Percentiles rank a stretch among this genome's conserved stretches.
Evolutionary conservation across 2,113 vertebrate species (phyloP).

Genomic region (Riparia riparia): DNA sequence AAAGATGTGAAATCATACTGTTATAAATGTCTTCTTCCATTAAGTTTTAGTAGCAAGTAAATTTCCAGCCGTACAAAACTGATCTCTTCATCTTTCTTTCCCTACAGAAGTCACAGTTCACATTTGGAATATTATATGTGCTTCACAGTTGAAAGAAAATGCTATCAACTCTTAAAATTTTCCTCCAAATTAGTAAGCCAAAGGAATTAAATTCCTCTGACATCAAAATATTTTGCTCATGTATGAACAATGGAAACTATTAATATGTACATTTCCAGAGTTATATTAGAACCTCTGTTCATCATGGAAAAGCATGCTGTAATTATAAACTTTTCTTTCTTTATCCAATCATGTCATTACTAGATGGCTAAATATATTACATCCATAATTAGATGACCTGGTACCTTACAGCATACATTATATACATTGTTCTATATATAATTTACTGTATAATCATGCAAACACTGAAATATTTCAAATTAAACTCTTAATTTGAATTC

Average conservation of each 20-base stretch:
- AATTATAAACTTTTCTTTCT: not conserved
- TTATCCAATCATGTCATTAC: not conserved
- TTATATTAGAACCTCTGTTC: not conserved
- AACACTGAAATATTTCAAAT: not conserved
- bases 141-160: not conserved
- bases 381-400: not conserved
- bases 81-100: not conserved
- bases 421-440: not conserved
- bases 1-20: not conserved
- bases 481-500: not conserved
- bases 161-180: not conserved
- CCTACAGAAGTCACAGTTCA: not conserved
- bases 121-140: not conserved
- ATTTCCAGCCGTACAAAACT: not conserved
- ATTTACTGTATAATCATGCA: not conserved
- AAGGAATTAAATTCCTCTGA: not conserved
- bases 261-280: not conserved
- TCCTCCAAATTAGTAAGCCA: not conserved
- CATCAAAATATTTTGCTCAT: not conserved
- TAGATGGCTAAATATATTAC: not conserved
- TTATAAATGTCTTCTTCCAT: slow-evolving; percentile 2
- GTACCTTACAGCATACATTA: not conserved
- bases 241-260: not conserved
- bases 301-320: not conserved
- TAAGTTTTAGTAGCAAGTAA: not conserved